Evolutionary conservation across 2,113 vertebrate species (phyloP), one percentile per base, ranked within the genome.

Genomic region (Bos javanicus): DNA sequence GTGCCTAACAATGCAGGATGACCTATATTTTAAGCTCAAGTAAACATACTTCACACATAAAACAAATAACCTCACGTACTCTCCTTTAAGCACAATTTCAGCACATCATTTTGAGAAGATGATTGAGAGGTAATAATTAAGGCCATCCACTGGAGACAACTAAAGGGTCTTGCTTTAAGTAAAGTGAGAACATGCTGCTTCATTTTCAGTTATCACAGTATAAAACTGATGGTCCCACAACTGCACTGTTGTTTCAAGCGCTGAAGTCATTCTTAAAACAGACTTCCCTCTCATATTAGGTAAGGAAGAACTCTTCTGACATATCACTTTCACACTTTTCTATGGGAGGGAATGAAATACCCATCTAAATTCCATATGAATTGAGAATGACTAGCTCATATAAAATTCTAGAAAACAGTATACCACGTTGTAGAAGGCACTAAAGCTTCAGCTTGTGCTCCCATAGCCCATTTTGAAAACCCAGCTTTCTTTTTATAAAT

Each of bases 401-500:
- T 6, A 98, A 62, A 97, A 98, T 97, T 98, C 97, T 98, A 98
- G 81, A 99, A 99, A 99, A 99, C 97, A 98, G 96, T 87, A 97
- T 90, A 98, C 90, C 98, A 98, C 98, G 97, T 97, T 98, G 98
- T 97, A 99, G 96, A 99, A 99, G 99, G 99, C 99, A 99, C 99
- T 99, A 98, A 99, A 99, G 98, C 99, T 98, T 99, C 96, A 98
- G 98, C 99, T 99, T 99, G 99, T 99, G 99, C 99, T 99, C 98
- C 97, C 80, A 56, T 96, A 94, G 96, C 98, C 97, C 97, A 94
- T 92, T 98, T 97, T 96, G 86, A 98, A 98, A 98, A 97, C 74
- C 96, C 96, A 97, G 94, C 74, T 10, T 95, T 52, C 39, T 98
- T 97, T 98, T 98, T 74, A 86, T 97, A 97, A 98, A 98, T 94